These are phyloP conservation scores for Oeneis ivallda DNA, from an alignment of 2,888 invertebrate genomes.

Conservation along the genomic window DNA sequence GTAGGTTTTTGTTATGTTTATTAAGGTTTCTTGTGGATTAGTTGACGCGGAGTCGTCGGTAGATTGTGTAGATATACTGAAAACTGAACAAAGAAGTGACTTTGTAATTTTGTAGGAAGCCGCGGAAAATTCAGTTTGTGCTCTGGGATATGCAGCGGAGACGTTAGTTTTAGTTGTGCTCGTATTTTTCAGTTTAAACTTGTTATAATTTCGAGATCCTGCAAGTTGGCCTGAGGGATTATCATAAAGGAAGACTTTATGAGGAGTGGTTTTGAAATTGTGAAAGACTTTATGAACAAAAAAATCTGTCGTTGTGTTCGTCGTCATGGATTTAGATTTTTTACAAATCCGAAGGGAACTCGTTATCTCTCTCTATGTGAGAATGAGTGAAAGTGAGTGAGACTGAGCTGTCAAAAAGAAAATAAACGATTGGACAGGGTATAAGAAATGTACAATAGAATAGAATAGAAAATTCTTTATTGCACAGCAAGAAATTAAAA, in stretches of 20 bases:
- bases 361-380: too few relatives aligned
- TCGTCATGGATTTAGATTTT: too few relatives aligned
- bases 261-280: slow-evolving; percentile 14
- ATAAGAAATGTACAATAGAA: too few relatives aligned
- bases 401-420: too few relatives aligned
- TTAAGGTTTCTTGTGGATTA: slow-evolving; percentile 40
- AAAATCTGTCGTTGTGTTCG: background rate
- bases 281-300: background rate
- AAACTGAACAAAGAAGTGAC: slow-evolving; percentile 31
- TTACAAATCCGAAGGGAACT: too few relatives aligned
- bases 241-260: slow-evolving; percentile 28
- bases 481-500: too few relatives aligned
- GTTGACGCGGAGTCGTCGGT: slow-evolving; percentile 37
- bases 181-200: slow-evolving; percentile 34
- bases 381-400: too few relatives aligned
- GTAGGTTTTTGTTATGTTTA: slow-evolving; percentile 40
- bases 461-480: too few relatives aligned
- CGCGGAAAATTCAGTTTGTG: slow-evolving; percentile 32
- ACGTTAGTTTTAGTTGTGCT: slow-evolving; percentile 31
- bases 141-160: slow-evolving; percentile 27
- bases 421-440: too few relatives aligned
- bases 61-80: slow-evolving; percentile 30
- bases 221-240: slow-evolving; percentile 31
- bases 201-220: slow-evolving; percentile 30
- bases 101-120: slow-evolving; percentile 30